Evolutionary conservation across 2,113 vertebrate species (phyloP).

Genomic region (Pedetes capensis): DNA sequence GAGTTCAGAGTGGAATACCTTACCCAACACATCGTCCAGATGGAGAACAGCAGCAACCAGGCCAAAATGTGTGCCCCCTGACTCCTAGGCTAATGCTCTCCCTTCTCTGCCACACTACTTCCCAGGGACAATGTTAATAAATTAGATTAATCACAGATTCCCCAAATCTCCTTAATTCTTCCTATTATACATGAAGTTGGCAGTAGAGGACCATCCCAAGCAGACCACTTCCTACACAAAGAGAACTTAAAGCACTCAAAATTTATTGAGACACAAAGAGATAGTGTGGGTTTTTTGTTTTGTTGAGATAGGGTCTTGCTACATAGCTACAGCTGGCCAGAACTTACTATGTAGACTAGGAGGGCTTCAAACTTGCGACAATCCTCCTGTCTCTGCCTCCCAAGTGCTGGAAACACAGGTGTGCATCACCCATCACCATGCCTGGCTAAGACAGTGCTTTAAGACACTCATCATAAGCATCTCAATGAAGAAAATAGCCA

Average conservation of each 20-base stretch:
- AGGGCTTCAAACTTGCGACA: no score
- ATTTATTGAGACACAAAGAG: not conserved
- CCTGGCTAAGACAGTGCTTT: no score
- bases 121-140: not conserved
- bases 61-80: not conserved
- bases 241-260: conserved; percentile 10
- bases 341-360: no score
- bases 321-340: no score
- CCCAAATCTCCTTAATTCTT: not conserved
- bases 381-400: no score
- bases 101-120: not conserved
- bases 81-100: not conserved
- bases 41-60: not conserved
- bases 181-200: not conserved
- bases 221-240: not conserved
- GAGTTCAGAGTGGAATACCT: not conserved
- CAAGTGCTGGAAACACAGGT: no score
- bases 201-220: not conserved
- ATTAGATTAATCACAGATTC: not conserved
- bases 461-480: not conserved
- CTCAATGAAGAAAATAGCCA: conserved; percentile 5
- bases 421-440: no score
- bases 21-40: not conserved
- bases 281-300: no score
- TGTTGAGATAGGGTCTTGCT: no score